These are phyloP conservation scores for Pissodes strobi DNA, from an alignment of 1,140 invertebrate species.

Conservation along the genomic window DNA sequence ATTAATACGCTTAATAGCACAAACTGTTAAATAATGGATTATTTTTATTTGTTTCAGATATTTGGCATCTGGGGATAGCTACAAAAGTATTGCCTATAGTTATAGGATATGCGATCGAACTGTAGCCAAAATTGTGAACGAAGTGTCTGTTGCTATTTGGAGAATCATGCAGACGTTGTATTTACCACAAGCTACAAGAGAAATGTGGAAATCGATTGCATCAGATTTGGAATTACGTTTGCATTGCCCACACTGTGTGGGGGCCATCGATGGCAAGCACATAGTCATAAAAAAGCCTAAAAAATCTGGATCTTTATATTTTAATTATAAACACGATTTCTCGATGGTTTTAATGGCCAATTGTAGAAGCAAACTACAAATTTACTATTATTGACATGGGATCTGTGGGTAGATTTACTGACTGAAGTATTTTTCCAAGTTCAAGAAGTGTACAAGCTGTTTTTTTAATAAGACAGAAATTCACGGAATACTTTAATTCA, in stretches of 20 bases:
- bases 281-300: slow-evolving; percentile 48
- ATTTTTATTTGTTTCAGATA: too few relatives aligned
- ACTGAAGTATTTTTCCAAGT: slow-evolving; percentile 37
- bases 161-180: slow-evolving; percentile 41
- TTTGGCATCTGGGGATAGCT: too few relatives aligned
- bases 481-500: slow-evolving; percentile 39
- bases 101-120: slow-evolving; percentile 41
- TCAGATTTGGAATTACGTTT: slow-evolving; percentile 38
- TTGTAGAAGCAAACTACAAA: slow-evolving; percentile 5
- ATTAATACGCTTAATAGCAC: too few relatives aligned
- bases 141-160: too few relatives aligned
- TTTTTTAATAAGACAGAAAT: slow-evolving; percentile 22
- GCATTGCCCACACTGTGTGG: slow-evolving; percentile 53
- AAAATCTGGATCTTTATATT: slow-evolving; percentile 49
- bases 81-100: slow-evolving; percentile 36
- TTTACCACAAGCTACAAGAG: slow-evolving; percentile 34
- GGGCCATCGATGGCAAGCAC: slow-evolving; percentile 56
- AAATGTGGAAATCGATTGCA: slow-evolving; percentile 39
- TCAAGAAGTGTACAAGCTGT: not conserved
- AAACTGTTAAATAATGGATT: too few relatives aligned
- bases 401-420: slow-evolving; percentile 53
- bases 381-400: slow-evolving; percentile 55
- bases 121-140: too few relatives aligned
- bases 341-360: slow-evolving; percentile 39
- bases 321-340: slow-evolving; percentile 50